Percentiles rank a stretch among this genome's conserved stretches.
Conservation (phyloP, 2,113 vertebrate species). For the Murina feae region DNA sequence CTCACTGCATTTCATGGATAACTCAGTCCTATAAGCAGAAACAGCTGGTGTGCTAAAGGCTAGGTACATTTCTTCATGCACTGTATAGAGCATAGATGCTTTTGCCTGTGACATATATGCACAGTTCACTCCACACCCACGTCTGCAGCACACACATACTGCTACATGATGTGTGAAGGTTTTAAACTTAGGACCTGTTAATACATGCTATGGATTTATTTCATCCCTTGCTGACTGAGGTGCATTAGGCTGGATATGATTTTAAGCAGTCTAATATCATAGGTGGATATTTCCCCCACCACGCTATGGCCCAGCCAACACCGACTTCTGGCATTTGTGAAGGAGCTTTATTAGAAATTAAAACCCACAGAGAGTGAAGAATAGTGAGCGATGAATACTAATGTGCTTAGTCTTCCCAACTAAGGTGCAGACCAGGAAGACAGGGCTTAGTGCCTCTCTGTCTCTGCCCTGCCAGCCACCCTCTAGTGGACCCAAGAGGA, state of each 20-base stretch:
- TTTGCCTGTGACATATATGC: background rate
- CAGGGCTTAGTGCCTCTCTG: accelerated
- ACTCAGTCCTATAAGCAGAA: constrained; percentile 76
- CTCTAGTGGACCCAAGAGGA: constrained; percentile 78
- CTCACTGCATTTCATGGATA: constrained; percentile 73
- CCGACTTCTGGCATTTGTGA: constrained; percentile 47
- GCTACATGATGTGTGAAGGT: constrained; percentile 42
- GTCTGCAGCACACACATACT: constrained; percentile 38
- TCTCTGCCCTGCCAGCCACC: constrained; percentile 44
- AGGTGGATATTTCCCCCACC: background rate
- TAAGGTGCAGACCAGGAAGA: background rate
- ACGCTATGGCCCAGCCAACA: background rate
- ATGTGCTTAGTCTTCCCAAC: background rate
- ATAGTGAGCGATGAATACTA: background rate
- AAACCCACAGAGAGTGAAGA: constrained; percentile 27
- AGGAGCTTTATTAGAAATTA: constrained; percentile 47
- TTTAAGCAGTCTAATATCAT: constrained; percentile 1
- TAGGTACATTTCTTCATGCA: constrained; percentile 71
- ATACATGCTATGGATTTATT: constrained; percentile 47
- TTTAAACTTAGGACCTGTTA: constrained; percentile 55
- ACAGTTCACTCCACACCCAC: background rate
- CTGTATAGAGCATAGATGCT: constrained; percentile 63
- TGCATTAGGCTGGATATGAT: constrained; percentile 34
- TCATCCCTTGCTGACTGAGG: constrained; percentile 49
- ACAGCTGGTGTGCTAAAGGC: constrained; percentile 78